These are phyloP conservation scores for Cetoscarus ocellatus DNA, from an alignment of 2,797 vertebrate genomes.

Conservation along the genomic window DNA sequence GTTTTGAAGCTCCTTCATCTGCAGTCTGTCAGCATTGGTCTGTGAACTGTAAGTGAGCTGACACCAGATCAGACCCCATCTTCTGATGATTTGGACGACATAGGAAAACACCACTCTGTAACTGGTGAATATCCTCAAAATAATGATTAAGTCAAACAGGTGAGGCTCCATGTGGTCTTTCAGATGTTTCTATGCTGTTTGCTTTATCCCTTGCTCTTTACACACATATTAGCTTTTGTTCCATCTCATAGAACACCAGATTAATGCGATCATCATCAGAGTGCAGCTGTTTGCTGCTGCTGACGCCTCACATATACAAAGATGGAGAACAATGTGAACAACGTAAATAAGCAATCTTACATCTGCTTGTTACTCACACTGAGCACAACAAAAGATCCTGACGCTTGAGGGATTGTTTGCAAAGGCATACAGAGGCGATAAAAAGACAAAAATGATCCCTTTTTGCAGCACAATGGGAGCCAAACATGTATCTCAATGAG, in stretches of 20 bases:
- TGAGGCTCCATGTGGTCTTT: not conserved
- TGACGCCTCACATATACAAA: not conserved
- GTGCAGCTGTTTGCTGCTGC: not conserved
- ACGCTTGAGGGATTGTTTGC: not conserved
- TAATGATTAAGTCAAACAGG: not conserved
- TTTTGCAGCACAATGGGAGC: not conserved
- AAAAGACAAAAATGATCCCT: too few species aligned
- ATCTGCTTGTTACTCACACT: not conserved
- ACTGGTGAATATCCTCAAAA: too few species aligned
- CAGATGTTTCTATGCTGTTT: not conserved
- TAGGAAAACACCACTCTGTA: not conserved
- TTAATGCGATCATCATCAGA: not conserved
- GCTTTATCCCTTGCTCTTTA: not conserved
- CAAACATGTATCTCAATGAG: not conserved
- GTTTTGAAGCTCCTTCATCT: conserved; percentile 52
- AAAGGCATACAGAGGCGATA: not conserved
- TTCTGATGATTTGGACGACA: conserved; percentile 30
- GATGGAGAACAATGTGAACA: not conserved
- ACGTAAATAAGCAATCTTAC: not conserved
- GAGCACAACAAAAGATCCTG: too few species aligned
- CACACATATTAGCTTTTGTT: not conserved
- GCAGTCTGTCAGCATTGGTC: conserved; percentile 50
- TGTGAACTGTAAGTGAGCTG: too few species aligned
- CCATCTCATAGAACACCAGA: not conserved
- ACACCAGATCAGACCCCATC: conserved; percentile 40